Base-by-base conservation (phyloP, 2,797 vertebrate species). In the Rousettus madagascariensis region DNA sequence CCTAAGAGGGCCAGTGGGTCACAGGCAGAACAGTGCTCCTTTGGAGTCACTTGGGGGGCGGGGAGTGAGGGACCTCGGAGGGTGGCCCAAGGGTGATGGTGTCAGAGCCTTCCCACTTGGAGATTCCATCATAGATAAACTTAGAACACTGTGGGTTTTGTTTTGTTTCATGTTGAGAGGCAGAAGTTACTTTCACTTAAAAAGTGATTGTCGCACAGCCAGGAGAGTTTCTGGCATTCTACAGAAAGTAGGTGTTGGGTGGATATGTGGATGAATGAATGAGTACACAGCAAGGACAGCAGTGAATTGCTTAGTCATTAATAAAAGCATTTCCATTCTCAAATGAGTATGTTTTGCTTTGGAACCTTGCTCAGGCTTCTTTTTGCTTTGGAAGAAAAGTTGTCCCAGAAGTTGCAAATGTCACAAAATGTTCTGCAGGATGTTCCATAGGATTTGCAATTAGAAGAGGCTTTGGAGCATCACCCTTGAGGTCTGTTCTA, bases 371-470 rank as follows among this genome's bases (percentile, higher is more conserved):
- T 88, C 36, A 83, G 69, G 63, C 38, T 83, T 12, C 72, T 95
- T 59, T 94, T 91, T 94, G 72, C 91, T 93, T 88, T 84, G 83
- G 88, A 96, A 95, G 53, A 46, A 77, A 80, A 92, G 82, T 86
- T 90, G 86, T 95, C 82, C 75, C 5, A 12, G 78, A 96, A 96
- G 61, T 82, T 92, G 84, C 74, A 96, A 95, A 94, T 97, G 94
- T 98, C 97, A 97, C 95, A 86, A 59, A 92, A 88, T 95, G 91
- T 96, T 96, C 71, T 17, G 71, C 82, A 90, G 89, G 69, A 22
- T 94, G 79, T 96, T 97, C 28, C 36, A 59, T 75, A 88, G 94
- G 86, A 96, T 95, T 93, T 97, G 96, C 93, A 97, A 97, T 98
- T 97, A 97, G 95, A 96, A 91, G 0, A 10, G 69, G 85, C 95